phyloP scores from a whole-genome alignment of 1,140 invertebrate genomes.

The Brevipalpus yothersi region DNA sequence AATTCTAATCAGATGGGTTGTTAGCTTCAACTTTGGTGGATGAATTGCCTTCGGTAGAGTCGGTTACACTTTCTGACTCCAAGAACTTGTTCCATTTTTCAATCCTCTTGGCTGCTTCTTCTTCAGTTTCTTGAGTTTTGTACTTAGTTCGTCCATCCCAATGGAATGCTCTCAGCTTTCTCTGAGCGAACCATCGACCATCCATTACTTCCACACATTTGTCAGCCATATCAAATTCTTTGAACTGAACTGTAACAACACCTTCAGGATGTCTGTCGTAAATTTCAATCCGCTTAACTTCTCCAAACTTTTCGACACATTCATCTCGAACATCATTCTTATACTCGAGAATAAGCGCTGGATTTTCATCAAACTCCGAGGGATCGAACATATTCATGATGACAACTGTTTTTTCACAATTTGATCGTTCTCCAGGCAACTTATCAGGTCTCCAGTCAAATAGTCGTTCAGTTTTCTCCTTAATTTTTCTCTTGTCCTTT shows the following conservation, averaged over 20 bases:
- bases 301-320: slow-evolving; percentile 58
- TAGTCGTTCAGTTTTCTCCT: slow-evolving; percentile 77
- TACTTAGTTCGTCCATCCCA: slow-evolving; percentile 94
- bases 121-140: slow-evolving; percentile 69
- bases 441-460: slow-evolving; percentile 93
- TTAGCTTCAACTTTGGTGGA: too few species aligned
- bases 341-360: slow-evolving; percentile 63
- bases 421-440: slow-evolving; percentile 47
- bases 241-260: slow-evolving; percentile 71
- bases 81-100: slow-evolving; percentile 70
- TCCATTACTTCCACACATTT: slow-evolving; percentile 63
- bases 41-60: too few species aligned
- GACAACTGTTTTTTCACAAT: slow-evolving; percentile 70
- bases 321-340: slow-evolving; percentile 71
- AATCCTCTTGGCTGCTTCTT: slow-evolving; percentile 50
- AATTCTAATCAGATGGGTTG: too few species aligned
- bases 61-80: slow-evolving; percentile 19
- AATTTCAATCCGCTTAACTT: slow-evolving; percentile 68
- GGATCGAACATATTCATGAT: slow-evolving; percentile 83
- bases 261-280: slow-evolving; percentile 89
- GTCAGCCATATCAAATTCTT: slow-evolving; percentile 69
- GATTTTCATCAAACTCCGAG: slow-evolving; percentile 63
- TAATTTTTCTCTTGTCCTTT: slow-evolving; percentile 66
- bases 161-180: slow-evolving; percentile 52
- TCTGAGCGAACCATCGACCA: slow-evolving; percentile 68